Base-by-base conservation (phyloP, 2,113 vertebrate genomes). In the Zingel zingel region DNA sequence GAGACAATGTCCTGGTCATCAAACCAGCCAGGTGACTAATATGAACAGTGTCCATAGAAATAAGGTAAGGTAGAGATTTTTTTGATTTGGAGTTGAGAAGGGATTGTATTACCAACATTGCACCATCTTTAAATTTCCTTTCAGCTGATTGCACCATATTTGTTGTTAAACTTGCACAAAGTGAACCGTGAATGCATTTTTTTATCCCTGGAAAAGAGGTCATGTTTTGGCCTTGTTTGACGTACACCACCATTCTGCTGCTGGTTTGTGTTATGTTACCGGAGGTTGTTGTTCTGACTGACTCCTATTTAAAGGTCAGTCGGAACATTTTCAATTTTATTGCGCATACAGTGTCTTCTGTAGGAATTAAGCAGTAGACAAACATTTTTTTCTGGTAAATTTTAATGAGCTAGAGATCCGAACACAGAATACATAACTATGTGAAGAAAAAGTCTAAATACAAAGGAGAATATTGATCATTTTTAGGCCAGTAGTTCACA, bases 201-300 rank as follows among this genome's bases (percentile, higher is more conserved):
- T 27, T 36, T 23, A 25, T 57, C 12, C 5, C 15, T 14, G 5
- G 51, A 53, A 82, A 75, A 6, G 48, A 45, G 80, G 68, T 81
- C 48, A 48, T 66, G 63, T 86, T 64, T 73, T 69, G 23, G 25
- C 56, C 33, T 4, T 43, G 47, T 70, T 77, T 21, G 10, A 74
- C 48, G 15, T 51, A 43, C 14, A 27, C 1, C 0, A 54, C 7
- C 51, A 53, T 78, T 62, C 27, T 88, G 21, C 48, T 23, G 18
- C 33, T 23, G 45, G n/a, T 18, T 33, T 56, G 15, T 15, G 10
- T 73, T 18, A 43, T 36, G 27, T 68, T 79, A 9, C 8, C 21
- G 7, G 15, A 19, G 0, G n/a, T n/a, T 65, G 30, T 81, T 78
- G 27, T 79, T 69, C 72, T 62, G 56, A 70, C 25, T 64, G 21